A percentile compares a stretch with the other conserved stretches of the same genome.
Conservation (phyloP, 2,113 vertebrate species). For the Brachyhypopomus gauderio region DNA sequence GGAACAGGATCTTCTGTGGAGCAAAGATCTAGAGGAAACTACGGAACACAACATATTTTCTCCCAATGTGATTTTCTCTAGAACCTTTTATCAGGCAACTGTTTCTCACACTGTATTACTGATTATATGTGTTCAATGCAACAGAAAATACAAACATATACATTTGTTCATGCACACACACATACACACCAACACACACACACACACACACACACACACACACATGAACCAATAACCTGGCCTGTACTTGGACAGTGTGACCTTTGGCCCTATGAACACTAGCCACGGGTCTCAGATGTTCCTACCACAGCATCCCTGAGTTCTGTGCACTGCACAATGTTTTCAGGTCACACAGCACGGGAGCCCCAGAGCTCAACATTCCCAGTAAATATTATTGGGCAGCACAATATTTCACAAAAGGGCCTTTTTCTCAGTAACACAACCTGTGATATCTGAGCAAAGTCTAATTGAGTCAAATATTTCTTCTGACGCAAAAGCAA, state of each 20-base stretch:
- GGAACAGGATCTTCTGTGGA: no score
- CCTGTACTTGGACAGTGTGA: neutral
- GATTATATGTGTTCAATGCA: no score
- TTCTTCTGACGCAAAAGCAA: neutral
- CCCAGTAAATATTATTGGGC: neutral
- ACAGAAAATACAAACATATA: no score
- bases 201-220: neutral
- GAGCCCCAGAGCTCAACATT: neutral
- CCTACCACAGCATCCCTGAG: neutral
- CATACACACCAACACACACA: neutral
- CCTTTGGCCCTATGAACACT: neutral
- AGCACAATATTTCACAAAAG: neutral
- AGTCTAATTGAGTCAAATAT: neutral
- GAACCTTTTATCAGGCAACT: no score
- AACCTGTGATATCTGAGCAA: neutral
- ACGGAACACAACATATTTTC: no score
- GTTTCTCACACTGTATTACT: no score
- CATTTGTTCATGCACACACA: conserved; percentile 20
- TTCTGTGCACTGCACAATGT: neutral
- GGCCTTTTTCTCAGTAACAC: neutral
- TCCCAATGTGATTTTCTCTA: no score
- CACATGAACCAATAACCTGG: no score
- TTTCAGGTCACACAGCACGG: neutral
- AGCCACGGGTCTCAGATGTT: neutral
- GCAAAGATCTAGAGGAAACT: no score